These are phyloP conservation scores for Corythaixoides concolor DNA, from an alignment of 2,113 vertebrate genomes.

Conservation along the genomic window DNA sequence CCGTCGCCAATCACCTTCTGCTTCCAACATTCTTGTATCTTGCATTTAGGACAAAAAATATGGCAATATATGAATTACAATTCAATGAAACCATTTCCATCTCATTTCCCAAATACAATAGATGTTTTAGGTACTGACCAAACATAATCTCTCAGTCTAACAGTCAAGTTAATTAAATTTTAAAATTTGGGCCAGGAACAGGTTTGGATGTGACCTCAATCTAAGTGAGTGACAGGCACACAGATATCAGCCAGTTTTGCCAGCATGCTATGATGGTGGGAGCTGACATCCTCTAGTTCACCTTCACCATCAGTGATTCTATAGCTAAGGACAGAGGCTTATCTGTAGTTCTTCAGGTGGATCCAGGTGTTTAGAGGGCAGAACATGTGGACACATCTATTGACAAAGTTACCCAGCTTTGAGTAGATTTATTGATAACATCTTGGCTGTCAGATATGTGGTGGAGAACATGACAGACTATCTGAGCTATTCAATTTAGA, in stretches of 20 bases:
- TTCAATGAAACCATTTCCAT: not conserved
- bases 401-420: not conserved
- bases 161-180: not conserved
- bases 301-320: not conserved
- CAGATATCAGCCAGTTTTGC: not conserved
- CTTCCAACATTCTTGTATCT: not conserved
- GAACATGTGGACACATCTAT: not conserved
- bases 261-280: not conserved
- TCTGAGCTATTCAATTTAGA: constrained; percentile 11
- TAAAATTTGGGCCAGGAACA: not conserved
- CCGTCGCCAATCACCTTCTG: not conserved
- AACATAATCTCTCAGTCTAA: not conserved
- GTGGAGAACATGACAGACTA: constrained; percentile 5
- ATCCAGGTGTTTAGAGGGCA: not conserved
- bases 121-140: not conserved
- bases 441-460: not conserved
- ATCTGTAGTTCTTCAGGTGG: not conserved
- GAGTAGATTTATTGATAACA: constrained; percentile 1
- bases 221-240: not conserved
- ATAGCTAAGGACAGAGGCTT: not conserved
- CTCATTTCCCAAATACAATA: not conserved
- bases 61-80: not conserved
- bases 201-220: not conserved
- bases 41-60: not conserved
- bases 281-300: not conserved